Percentiles rank a stretch among this genome's conserved stretches.
Evolutionary conservation across 2,888 invertebrate species (phyloP).

Genomic region (Xanthorhoe designata): DNA sequence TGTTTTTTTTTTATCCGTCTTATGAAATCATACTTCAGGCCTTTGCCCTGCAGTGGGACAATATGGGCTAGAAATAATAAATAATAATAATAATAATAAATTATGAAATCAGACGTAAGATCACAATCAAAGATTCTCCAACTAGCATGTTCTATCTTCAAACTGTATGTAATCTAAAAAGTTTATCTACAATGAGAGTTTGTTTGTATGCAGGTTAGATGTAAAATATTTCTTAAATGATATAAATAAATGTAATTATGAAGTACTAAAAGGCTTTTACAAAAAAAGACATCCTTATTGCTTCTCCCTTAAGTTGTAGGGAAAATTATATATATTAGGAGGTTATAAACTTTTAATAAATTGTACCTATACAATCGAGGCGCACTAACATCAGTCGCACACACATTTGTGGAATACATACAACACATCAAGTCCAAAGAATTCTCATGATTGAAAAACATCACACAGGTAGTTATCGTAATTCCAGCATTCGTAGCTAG

Average conservation of each 20-base stretch:
- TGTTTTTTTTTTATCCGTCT: no score
- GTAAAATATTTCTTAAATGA: constrained; percentile 10
- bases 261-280: background rate
- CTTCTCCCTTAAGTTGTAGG: background rate
- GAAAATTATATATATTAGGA: background rate
- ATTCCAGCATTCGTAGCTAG: background rate
- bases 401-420: background rate
- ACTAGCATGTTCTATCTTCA: background rate
- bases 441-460: background rate
- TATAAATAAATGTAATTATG: constrained; percentile 6
- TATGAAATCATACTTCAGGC: no score
- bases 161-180: background rate
- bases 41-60: no score
- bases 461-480: background rate
- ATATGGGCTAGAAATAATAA: no score
- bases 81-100: no score
- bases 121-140: background rate
- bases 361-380: background rate
- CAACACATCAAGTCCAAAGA: background rate
- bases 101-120: no score
- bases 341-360: background rate
- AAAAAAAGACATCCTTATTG: background rate
- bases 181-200: background rate
- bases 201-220: constrained; percentile 5
- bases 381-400: background rate